A percentile compares a stretch with the other conserved stretches of the same genome.
phyloP scores from a whole-genome alignment of 2,113 vertebrate species.

The Acinonyx jubatus region DNA sequence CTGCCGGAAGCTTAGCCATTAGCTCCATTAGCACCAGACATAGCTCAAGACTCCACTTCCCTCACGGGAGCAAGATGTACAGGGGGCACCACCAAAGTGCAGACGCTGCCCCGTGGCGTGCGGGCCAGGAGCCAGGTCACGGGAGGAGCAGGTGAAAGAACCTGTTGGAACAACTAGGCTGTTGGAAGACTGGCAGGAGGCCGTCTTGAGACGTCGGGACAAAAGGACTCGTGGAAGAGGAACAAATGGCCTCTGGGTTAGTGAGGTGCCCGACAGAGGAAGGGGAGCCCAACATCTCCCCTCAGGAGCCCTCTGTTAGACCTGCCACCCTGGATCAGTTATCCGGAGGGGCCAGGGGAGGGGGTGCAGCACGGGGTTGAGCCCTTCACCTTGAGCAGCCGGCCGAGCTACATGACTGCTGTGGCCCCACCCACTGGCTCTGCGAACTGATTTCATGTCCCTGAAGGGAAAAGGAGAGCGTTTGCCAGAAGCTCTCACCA shows the following conservation, averaged over 20 bases:
- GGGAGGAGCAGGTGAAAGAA: background rate
- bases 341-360: background rate
- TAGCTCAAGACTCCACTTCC: background rate
- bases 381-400: too few species aligned
- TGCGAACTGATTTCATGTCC: background rate
- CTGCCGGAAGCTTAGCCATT: background rate
- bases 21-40: background rate
- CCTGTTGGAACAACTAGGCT: rapidly evolving
- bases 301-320: background rate
- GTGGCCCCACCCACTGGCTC: background rate
- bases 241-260: background rate
- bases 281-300: rapidly evolving
- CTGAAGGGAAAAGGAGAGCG: background rate
- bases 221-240: rapidly evolving
- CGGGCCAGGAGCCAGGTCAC: background rate
- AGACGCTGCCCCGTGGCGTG: rapidly evolving
- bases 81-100: too few species aligned
- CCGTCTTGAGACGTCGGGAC: too few species aligned
- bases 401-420: rapidly evolving
- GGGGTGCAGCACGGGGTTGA: background rate
- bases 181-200: too few species aligned
- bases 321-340: background rate
- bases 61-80: rapidly evolving
- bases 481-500: background rate
- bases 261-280: background rate